Percentiles rank a stretch among this genome's conserved stretches.
Conservation (phyloP, 2,113 vertebrate genomes). For the Coturnix japonica region DNA sequence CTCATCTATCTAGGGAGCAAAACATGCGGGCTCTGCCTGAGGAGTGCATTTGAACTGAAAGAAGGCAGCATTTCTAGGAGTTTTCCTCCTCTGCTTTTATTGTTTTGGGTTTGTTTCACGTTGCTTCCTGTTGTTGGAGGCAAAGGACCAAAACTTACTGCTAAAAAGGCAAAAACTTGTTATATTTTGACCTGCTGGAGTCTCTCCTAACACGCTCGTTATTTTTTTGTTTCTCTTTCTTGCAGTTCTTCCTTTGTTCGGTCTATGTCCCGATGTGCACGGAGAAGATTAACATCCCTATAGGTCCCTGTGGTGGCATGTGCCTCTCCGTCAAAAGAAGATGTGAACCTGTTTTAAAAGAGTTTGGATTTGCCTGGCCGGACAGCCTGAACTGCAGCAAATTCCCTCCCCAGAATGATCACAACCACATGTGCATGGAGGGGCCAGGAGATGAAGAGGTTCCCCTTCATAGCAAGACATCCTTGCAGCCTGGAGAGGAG, state of each 20-base stretch:
- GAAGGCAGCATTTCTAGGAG: neutral
- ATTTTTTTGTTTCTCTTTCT: conserved; percentile 44
- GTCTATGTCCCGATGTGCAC: conserved; percentile 99
- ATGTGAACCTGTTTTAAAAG: conserved; percentile 93
- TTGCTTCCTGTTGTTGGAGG: conserved; percentile 41
- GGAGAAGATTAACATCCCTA: conserved; percentile 97
- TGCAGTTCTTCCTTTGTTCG: conserved; percentile 96
- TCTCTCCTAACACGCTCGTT: neutral
- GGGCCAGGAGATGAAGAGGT: conserved; percentile 94
- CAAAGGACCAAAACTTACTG: neutral
- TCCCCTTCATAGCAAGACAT: conserved; percentile 83
- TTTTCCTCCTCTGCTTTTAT: conserved; percentile 25
- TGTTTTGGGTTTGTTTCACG: conserved; percentile 35
- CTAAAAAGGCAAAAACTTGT: neutral
- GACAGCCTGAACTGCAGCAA: conserved; percentile 96
- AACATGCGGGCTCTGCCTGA: neutral
- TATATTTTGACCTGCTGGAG: neutral
- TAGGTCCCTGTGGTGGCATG: conserved; percentile 97
- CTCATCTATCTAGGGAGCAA: conserved; percentile 10
- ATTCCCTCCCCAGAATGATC: conserved; percentile 97
- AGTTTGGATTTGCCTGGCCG: conserved; percentile 97
- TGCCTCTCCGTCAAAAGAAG: conserved; percentile 94
- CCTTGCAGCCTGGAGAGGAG: conserved; percentile 88
- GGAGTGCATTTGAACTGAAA: neutral
- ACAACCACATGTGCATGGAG: conserved; percentile 99